Conservation (phyloP, 2,113 vertebrate genomes). For the Penelope pileata region DNA sequence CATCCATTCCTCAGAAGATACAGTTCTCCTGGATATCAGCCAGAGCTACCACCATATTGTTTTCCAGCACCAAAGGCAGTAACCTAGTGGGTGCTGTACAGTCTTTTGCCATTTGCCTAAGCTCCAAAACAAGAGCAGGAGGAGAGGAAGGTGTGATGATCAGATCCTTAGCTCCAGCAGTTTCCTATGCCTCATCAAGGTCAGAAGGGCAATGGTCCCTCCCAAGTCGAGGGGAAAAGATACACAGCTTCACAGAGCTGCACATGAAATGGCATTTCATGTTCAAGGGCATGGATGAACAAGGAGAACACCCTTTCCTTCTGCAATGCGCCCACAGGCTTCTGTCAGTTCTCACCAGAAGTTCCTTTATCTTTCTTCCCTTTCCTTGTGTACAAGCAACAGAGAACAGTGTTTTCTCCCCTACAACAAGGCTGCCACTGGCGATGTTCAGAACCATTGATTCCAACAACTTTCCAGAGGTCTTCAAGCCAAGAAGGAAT, state of each 20-base stretch:
- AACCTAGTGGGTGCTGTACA: neutral
- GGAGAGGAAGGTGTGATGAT: neutral
- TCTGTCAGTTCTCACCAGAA: neutral
- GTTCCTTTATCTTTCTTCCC: neutral
- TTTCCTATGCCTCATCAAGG: conserved; percentile 38
- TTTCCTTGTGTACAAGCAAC: neutral
- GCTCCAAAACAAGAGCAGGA: neutral
- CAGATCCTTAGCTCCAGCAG: neutral
- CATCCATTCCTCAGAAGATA: neutral
- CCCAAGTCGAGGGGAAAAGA: neutral
- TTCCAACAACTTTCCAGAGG: conserved; percentile 13
- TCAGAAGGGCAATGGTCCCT: conserved; percentile 29
- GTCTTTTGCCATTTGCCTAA: neutral
- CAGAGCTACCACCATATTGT: neutral
- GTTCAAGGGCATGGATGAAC: neutral
- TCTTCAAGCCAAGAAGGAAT: neutral
- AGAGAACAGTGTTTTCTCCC: neutral
- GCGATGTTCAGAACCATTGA: neutral
- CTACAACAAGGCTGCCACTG: neutral
- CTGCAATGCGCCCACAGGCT: neutral
- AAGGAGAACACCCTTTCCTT: neutral
- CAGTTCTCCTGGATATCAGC: neutral
- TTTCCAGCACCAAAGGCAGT: neutral
- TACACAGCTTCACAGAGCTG: neutral
- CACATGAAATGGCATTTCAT: conserved; percentile 1